A percentile compares a stretch with the other conserved stretches of the same genome.
Conservation (phyloP, 2,113 vertebrate species). For the Pollachius pollachius region DNA sequence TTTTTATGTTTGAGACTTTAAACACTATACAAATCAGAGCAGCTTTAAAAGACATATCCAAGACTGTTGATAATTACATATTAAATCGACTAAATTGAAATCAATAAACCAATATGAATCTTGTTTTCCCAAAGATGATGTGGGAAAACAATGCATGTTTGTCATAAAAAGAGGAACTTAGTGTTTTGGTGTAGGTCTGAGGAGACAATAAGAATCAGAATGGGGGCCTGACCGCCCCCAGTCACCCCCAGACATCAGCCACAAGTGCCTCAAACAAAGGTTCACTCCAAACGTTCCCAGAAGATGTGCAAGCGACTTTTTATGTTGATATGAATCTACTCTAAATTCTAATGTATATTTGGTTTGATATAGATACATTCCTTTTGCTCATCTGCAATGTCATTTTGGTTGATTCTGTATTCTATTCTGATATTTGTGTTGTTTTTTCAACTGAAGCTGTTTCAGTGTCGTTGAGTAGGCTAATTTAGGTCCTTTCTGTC, state of each 20-base stretch:
- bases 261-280: constrained; percentile 72
- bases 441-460: constrained; percentile 11
- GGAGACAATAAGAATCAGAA: too few species aligned
- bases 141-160: background rate
- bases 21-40: too few species aligned
- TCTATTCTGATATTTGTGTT: background rate
- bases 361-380: constrained; percentile 1
- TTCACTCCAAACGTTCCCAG: constrained; percentile 42
- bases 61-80: too few species aligned
- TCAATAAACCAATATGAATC: too few species aligned
- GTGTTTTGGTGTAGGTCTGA: background rate
- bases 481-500: constrained; percentile 4
- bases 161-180: background rate
- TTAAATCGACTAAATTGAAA: too few species aligned
- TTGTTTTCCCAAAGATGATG: too few species aligned
- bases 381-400: constrained; percentile 1
- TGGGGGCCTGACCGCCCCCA: too few species aligned
- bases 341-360: background rate
- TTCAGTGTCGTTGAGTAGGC: background rate
- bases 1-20: too few species aligned
- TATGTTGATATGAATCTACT: background rate
- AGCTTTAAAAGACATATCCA: too few species aligned
- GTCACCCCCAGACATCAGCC: constrained; percentile 47
- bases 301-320: constrained; percentile 25
- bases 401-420: background rate